phyloP scores from a whole-genome alignment of 2,113 vertebrate genomes.

The Mungos mungo region DNA sequence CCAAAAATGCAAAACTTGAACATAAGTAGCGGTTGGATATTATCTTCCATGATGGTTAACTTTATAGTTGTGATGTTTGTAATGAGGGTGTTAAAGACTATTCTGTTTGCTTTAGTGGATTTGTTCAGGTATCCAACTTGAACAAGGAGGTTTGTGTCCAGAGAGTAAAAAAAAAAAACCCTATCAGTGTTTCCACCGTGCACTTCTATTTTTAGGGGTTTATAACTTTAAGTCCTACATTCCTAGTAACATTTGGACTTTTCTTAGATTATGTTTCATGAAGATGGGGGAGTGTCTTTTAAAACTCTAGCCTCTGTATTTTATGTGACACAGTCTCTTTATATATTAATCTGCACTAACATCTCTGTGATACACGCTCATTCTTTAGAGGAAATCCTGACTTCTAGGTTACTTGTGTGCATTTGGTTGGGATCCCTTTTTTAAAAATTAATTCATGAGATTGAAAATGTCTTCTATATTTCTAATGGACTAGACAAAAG shows the following conservation, averaged over 20 bases:
- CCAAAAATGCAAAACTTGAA: conserved; percentile 61
- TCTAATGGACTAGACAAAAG: conserved; percentile 50
- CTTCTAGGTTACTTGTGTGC: conserved; percentile 35
- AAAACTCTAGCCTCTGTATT: conserved; percentile 45
- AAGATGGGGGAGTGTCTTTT: neutral
- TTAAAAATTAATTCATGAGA: conserved; percentile 26
- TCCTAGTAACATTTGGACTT: conserved; percentile 59
- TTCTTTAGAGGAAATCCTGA: conserved; percentile 36
- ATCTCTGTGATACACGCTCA: conserved; percentile 18
- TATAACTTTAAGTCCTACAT: conserved; percentile 68
- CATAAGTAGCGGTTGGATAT: conserved; percentile 50
- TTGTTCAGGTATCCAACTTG: conserved; percentile 72
- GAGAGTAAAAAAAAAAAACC: conserved; percentile 70
- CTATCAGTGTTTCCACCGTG: conserved; percentile 78
- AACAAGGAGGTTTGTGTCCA: conserved; percentile 69
- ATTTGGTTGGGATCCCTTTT: conserved; percentile 35
- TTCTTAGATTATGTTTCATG: conserved; percentile 51
- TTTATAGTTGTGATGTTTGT: conserved; percentile 64
- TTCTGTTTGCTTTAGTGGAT: conserved; percentile 62
- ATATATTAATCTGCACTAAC: conserved; percentile 17
- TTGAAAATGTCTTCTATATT: conserved; percentile 55
- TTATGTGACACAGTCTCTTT: conserved; percentile 18
- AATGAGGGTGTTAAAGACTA: conserved; percentile 68
- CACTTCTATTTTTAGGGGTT: conserved; percentile 71
- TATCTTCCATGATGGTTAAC: conserved; percentile 52